These are phyloP conservation scores for Oscheius sp. DNA, from an alignment of 2,888 invertebrate species.

Conservation along the genomic window DNA sequence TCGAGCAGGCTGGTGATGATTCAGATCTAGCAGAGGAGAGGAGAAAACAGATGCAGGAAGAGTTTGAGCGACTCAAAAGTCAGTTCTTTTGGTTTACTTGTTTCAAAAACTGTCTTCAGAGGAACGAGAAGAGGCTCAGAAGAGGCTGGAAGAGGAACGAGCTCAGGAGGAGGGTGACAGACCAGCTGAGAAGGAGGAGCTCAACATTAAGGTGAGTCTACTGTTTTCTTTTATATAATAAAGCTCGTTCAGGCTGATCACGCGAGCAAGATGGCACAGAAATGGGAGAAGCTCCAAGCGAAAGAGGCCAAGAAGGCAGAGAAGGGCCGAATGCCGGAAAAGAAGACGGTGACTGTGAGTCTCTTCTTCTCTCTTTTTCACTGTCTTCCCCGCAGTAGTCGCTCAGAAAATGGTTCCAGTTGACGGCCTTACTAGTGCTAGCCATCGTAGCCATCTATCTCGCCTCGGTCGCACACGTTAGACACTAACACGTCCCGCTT, in stretches of 20 bases:
- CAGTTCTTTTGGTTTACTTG: slow-evolving; percentile 22
- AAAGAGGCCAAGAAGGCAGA: slow-evolving; percentile 74
- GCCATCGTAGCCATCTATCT: slow-evolving; percentile 24
- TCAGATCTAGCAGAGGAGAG: slow-evolving; percentile 73
- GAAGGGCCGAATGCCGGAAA: slow-evolving; percentile 70
- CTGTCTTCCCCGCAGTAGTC: slow-evolving; percentile 7
- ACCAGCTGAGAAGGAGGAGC: slow-evolving; percentile 52
- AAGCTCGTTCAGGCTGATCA: slow-evolving; percentile 64
- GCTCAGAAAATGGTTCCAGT: slow-evolving; percentile 10
- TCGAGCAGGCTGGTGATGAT: slow-evolving; percentile 73
- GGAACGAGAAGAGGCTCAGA: slow-evolving; percentile 68
- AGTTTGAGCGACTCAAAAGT: slow-evolving; percentile 72
- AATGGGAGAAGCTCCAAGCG: slow-evolving; percentile 73
- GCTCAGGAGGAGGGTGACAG: slow-evolving; percentile 51
- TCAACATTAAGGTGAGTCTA: slow-evolving; percentile 46
- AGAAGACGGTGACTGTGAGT: slow-evolving; percentile 45
- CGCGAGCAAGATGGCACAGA: slow-evolving; percentile 73
- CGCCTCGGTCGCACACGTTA: slow-evolving; percentile 7
- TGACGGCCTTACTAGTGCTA: slow-evolving; percentile 28
- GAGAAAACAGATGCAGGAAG: slow-evolving; percentile 74
- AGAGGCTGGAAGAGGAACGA: slow-evolving; percentile 65
- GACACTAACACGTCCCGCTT: slow-evolving; percentile 2
- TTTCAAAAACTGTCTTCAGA: slow-evolving; percentile 48
- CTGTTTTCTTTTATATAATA: too few relatives aligned
- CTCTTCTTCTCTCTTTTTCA: slow-evolving; percentile 16